These are phyloP conservation scores for Drosophila siamana DNA, from an alignment of 2,888 invertebrate species.

Conservation along the genomic window DNA sequence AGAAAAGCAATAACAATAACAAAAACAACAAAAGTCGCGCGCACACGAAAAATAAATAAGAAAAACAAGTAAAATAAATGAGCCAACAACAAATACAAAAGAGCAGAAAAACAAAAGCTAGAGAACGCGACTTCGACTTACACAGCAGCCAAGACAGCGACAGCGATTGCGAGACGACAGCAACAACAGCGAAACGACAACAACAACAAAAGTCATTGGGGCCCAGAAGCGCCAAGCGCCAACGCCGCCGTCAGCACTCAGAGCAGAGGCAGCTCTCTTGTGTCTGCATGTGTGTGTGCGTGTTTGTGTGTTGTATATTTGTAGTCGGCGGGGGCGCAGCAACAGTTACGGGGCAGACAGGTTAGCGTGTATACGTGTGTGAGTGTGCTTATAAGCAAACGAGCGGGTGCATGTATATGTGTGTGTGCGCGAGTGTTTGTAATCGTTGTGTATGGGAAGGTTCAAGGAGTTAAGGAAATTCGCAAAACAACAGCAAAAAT, in stretches of 20 bases:
- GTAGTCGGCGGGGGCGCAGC: constrained; percentile 68
- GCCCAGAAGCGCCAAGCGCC: constrained; percentile 56
- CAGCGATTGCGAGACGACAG: constrained; percentile 15
- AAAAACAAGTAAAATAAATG: constrained; percentile 67
- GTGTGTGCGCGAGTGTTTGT: not conserved
- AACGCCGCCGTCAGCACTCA: constrained; percentile 49
- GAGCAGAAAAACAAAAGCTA: constrained; percentile 65
- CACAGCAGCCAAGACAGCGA: constrained; percentile 71
- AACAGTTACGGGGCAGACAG: constrained; percentile 72
- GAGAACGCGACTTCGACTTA: constrained; percentile 72
- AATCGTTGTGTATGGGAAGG: constrained; percentile 26
- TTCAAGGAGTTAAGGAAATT: constrained; percentile 74
- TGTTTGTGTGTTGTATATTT: constrained; percentile 5
- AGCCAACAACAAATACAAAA: constrained; percentile 58
- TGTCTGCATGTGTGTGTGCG: constrained; percentile 16
- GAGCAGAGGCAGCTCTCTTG: constrained; percentile 45
- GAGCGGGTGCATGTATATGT: not conserved
- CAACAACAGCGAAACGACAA: constrained; percentile 27
- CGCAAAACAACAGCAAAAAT: constrained; percentile 57
- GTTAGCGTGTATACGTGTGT: constrained; percentile 47
- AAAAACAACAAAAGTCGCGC: constrained; percentile 53
- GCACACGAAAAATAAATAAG: constrained; percentile 49
- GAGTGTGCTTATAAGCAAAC: constrained; percentile 12
- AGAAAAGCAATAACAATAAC: constrained; percentile 29
- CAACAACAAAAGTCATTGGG: constrained; percentile 28